Conservation (phyloP, 1,140 invertebrate genomes). For the Gonioctena quinquepunctata region DNA sequence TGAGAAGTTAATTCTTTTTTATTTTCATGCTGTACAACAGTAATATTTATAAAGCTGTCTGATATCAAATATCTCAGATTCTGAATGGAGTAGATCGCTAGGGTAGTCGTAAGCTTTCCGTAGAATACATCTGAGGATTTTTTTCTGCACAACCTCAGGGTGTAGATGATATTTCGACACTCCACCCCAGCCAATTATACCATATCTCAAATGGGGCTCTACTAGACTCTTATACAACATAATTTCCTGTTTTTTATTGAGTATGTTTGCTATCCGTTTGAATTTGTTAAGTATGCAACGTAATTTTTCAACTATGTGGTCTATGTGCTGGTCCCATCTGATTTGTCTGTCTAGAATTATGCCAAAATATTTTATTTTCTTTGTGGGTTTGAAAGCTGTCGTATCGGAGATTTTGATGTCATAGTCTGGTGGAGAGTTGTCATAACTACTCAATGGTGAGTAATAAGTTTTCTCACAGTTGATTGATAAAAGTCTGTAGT, state of each 20-base stretch:
- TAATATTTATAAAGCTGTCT: no score
- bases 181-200: no score
- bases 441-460: background rate
- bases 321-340: background rate
- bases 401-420: background rate
- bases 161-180: no score
- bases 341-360: background rate
- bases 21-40: no score
- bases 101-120: no score
- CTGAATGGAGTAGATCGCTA: no score
- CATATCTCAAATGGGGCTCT: background rate
- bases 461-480: slow-evolving; percentile 4
- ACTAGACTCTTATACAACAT: background rate
- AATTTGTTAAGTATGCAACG: background rate
- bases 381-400: background rate
- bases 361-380: background rate
- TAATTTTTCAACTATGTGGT: background rate
- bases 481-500: background rate
- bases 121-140: no score
- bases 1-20: no score
- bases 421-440: background rate
- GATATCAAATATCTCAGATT: no score
- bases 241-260: background rate
- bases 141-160: no score
- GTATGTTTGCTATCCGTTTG: background rate